Evolutionary conservation across 2,797 vertebrate genomes (phyloP).

Genomic region (Momotus momota): DNA sequence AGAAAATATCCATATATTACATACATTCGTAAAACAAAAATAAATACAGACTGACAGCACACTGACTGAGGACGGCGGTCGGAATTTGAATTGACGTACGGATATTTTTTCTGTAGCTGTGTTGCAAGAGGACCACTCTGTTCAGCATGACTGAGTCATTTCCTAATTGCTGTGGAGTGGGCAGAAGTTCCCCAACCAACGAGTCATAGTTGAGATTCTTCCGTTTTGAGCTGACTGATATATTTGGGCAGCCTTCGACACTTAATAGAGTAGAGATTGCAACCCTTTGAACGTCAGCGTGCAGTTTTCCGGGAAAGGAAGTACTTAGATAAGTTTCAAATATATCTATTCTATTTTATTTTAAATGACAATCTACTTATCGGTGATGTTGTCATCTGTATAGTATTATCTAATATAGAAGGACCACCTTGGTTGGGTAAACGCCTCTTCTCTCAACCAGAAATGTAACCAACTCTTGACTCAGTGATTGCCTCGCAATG

Average conservation of each 20-base stretch:
- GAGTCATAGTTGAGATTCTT: background rate
- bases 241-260: background rate
- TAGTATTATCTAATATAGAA: background rate
- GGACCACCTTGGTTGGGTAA: background rate
- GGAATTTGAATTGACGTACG: background rate
- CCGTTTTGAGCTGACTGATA: background rate
- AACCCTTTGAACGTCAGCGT: background rate
- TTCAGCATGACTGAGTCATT: background rate
- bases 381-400: background rate
- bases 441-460: background rate
- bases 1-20: background rate
- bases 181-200: background rate
- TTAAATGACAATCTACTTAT: too few species aligned
- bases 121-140: background rate
- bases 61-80: background rate
- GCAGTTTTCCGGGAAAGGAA: background rate
- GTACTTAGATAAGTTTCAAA: background rate
- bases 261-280: background rate
- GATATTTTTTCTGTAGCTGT: background rate
- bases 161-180: background rate
- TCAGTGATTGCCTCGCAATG: fast-evolving
- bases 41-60: background rate
- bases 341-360: too few species aligned
- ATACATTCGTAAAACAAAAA: background rate
- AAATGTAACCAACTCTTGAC: background rate